Evolutionary conservation across 2,888 invertebrate genomes (phyloP), one percentile per base, ranked within the genome.

Genomic region (Catocala sponsa): DNA sequence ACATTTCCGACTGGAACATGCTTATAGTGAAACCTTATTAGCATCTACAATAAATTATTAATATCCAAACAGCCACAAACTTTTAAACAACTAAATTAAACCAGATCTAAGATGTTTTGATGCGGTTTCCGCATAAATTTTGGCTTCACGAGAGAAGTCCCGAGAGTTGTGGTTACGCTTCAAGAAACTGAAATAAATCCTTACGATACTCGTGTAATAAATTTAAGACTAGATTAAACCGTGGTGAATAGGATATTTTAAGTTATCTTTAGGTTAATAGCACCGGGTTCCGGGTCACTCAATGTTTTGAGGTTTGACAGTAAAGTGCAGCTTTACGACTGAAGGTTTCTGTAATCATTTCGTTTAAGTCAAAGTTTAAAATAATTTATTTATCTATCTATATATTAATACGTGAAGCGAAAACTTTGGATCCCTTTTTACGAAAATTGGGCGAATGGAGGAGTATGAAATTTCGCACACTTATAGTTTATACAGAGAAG

Each of bases 101-200:
- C 35, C 55, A 47, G 15, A 33, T 32, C 32, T 15, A 41, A 54
- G 48, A 32, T 44, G 60, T 65, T 63, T 56, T 51, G 44, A 52
- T 63, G 60, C 47, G 70, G 71, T 58, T 71, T 60, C 13, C 47
- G 49, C 60, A 65, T 75, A 64, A 64, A 71, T 73, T 38, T 71
- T 52, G n/a, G 50, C 49, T 25, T 41, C 10, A 7, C 50, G 52
- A 58, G 42, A 43, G 11, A 54, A 25, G 25, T 25, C 13, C 32
- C 38, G 0, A 43, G 10, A 15, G 42, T 50, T 32, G 51, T 48
- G 42, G 46, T 58, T 51, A 5, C 32, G 49, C 33, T 63, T 54
- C 44, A 65, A 65, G 48, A 41, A 43, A 33, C 47, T 65, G 44
- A 61, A 63, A 72, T 63, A 57, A 70, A 59, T 61, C 55, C 35